These are phyloP conservation scores for Drosophila orosa DNA, from an alignment of 1,140 invertebrate genomes.

Conservation along the genomic window DNA sequence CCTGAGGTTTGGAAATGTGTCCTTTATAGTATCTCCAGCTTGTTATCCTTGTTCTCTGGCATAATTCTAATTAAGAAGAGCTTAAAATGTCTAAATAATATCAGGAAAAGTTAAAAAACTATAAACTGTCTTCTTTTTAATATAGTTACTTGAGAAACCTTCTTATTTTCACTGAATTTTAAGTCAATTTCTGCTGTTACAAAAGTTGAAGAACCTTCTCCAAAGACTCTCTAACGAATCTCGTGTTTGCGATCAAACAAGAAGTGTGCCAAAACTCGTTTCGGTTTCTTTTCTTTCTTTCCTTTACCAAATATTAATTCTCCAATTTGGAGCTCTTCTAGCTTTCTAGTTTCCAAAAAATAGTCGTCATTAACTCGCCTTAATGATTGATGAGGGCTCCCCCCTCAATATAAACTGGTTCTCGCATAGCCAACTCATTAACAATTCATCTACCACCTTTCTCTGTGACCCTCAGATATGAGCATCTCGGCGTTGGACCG, in stretches of 20 bases:
- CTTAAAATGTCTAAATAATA: no score
- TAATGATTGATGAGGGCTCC: slow-evolving; percentile 20
- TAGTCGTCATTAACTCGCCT: slow-evolving; percentile 16
- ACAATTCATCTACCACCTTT: slow-evolving; percentile 27
- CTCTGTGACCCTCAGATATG: slow-evolving; percentile 47
- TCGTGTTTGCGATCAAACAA: slow-evolving; percentile 18
- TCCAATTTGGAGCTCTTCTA: not conserved
- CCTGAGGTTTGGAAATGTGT: no score
- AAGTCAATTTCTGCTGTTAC: not conserved
- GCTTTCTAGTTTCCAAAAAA: slow-evolving; percentile 38
- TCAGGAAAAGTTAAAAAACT: no score
- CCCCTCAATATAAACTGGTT: slow-evolving; percentile 43
- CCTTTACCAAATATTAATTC: not conserved
- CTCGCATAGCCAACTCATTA: slow-evolving; percentile 1
- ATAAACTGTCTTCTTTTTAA: not conserved
- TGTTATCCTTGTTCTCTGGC: no score
- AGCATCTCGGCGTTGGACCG: slow-evolving; percentile 51
- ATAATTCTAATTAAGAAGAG: no score
- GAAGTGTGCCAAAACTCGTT: slow-evolving; percentile 21
- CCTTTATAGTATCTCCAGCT: no score
- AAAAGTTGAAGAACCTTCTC: slow-evolving; percentile 5
- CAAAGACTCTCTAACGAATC: not conserved
- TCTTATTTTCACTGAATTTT: not conserved
- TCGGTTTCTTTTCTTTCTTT: slow-evolving; percentile 13
- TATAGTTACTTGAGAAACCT: not conserved